These are phyloP conservation scores for Paracanthobrama guichenoti DNA, from an alignment of 2,113 vertebrate species.

Conservation along the genomic window DNA sequence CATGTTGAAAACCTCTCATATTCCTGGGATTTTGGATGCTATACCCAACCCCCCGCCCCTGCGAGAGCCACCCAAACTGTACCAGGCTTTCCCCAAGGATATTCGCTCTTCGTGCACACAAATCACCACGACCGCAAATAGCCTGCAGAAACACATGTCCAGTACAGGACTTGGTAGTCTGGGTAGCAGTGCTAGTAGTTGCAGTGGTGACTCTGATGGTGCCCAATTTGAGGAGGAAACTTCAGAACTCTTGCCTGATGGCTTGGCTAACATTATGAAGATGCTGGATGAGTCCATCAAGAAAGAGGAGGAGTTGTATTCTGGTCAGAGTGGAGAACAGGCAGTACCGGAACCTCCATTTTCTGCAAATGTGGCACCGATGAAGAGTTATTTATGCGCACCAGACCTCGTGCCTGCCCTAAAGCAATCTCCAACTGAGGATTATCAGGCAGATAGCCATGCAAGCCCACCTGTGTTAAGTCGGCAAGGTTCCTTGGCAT, in stretches of 20 bases:
- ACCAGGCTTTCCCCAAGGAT: constrained; percentile 71
- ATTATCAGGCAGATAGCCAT: constrained; percentile 63
- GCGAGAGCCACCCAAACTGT: constrained; percentile 75
- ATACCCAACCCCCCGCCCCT: constrained; percentile 58
- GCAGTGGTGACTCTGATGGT: constrained; percentile 62
- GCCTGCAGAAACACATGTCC: constrained; percentile 50
- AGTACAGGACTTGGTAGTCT: constrained; percentile 53
- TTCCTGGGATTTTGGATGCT: constrained; percentile 18
- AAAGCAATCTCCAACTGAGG: constrained; percentile 70
- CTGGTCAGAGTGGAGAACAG: constrained; percentile 55
- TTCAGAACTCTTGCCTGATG: constrained; percentile 83
- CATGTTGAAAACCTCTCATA: constrained; percentile 59
- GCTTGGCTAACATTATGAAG: constrained; percentile 89
- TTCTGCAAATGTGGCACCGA: constrained; percentile 60
- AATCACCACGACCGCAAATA: constrained; percentile 15
- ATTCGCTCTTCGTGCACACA: constrained; percentile 41
- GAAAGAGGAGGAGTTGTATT: constrained; percentile 82
- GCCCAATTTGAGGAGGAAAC: constrained; percentile 82
- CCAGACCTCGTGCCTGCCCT: constrained; percentile 70
- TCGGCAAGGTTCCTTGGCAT: constrained; percentile 79
- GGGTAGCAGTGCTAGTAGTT: constrained; percentile 47
- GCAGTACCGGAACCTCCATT: constrained; percentile 6
- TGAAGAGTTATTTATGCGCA: constrained; percentile 72
- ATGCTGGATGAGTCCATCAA: constrained; percentile 92
- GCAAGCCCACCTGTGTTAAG: constrained; percentile 79